phyloP scores from a whole-genome alignment of 2,113 vertebrate species.

The Progne subis region DNA sequence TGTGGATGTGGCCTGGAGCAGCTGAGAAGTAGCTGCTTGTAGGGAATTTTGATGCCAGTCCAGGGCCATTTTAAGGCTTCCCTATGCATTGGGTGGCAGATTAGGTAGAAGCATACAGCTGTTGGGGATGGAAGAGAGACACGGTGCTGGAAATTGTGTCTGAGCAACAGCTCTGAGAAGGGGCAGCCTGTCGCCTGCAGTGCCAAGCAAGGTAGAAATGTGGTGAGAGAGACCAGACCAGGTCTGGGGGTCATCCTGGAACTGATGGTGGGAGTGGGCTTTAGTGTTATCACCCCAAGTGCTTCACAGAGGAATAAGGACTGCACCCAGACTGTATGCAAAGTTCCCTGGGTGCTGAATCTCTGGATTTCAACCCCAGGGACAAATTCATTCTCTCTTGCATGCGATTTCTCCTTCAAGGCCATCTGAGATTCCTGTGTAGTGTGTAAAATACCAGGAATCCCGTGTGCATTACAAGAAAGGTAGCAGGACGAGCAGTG shows the following conservation, averaged over 20 bases:
- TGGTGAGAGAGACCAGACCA: not conserved
- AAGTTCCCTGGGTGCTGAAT: not conserved
- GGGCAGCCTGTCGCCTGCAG: not conserved
- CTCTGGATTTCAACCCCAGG: not conserved
- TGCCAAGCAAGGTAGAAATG: not conserved
- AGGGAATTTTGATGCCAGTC: not conserved
- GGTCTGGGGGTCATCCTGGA: accelerated
- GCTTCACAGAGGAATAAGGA: not conserved
- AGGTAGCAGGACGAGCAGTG: not conserved
- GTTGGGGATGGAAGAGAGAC: not conserved
- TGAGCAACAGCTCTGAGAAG: not conserved
- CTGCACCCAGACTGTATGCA: not conserved
- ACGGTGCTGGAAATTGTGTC: not conserved
- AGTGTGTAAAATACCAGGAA: not conserved
- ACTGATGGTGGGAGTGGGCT: not conserved
- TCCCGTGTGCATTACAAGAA: not conserved
- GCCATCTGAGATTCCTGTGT: not conserved
- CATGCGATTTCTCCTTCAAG: not conserved
- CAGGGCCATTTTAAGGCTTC: not conserved
- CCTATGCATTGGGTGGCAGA: not conserved
- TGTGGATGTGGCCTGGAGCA: not conserved
- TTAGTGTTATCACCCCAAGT: not conserved
- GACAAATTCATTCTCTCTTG: not conserved
- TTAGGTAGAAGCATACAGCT: not conserved
- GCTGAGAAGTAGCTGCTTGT: not conserved